Evolutionary conservation across 2,113 vertebrate species (phyloP), one percentile per base, ranked within the genome.

Genomic region (Spea bombifrons): DNA sequence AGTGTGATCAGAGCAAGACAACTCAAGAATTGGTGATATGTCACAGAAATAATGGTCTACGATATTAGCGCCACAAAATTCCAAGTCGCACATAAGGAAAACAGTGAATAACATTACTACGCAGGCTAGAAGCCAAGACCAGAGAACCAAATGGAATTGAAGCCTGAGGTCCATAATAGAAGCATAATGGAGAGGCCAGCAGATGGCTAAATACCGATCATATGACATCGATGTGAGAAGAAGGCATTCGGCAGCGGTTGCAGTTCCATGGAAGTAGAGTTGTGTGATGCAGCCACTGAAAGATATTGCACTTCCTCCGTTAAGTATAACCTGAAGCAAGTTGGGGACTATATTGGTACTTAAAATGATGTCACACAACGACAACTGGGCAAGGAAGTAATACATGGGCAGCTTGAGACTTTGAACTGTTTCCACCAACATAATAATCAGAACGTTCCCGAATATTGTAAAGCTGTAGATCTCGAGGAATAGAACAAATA

Each of bases 151-250:
- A 0, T 17, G 81, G 30, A 45, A 70, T 7, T 82, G 81, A 17
- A 83, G 72, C 8, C 3, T 66, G 43, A 3, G 13, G 70, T 17
- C 82, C 83, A 85, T 85, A 66, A 83, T 84, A 17, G 68, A 73
- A 5, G 15, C 46, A 4, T 83, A 85, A 16, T 78, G 78, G 17
- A 83, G n/a, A n/a, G 75, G 82, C 5, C 73, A 61, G 64, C 83
- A 83, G 44, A 84, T 78, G 71, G 77, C 74, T 71, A 81, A 12
- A 7, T 84, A 82, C 4, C 55, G 13, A n/a, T 83, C 84, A 65
- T 81, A 83, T 10, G 82, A 85, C 82, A 85, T 83, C 57, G 76
- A 8, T 0, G 81, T 44, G 12, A 85, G 71, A 2, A 85, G 47
- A 5, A 71, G 82, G 73, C 78, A 75, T 45, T 81, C 81, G 7